Percentiles rank a stretch among this genome's conserved stretches.
Evolutionary conservation across 2,888 invertebrate genomes (phyloP).

Genomic region (Lamellibrachia satsuma): DNA sequence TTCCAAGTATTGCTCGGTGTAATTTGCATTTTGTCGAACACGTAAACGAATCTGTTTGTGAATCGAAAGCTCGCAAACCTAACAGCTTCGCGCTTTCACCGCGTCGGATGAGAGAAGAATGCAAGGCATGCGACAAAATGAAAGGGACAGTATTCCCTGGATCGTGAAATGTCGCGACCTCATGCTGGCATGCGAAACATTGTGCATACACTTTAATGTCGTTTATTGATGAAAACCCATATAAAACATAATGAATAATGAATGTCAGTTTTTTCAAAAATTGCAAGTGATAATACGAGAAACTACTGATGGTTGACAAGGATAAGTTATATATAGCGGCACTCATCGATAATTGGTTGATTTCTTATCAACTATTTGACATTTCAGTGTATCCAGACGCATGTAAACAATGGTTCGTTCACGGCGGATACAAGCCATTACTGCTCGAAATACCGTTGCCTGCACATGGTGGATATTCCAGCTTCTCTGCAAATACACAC

Average conservation of each 20-base stretch:
- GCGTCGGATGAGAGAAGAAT: background rate
- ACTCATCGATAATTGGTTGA: background rate
- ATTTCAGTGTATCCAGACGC: background rate
- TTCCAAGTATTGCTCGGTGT: background rate
- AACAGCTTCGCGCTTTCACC: background rate
- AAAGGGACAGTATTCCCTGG: too few relatives aligned
- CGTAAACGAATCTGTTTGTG: background rate
- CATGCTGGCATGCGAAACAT: background rate
- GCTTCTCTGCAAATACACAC: too few relatives aligned
- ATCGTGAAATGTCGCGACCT: too few relatives aligned
- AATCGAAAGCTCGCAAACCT: background rate
- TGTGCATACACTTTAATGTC: background rate
- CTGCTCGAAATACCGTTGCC: too few relatives aligned
- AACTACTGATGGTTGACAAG: background rate
- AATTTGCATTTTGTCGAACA: slow-evolving; percentile 1
- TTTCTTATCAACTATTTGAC: background rate
- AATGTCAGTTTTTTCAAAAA: background rate
- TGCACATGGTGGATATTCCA: too few relatives aligned
- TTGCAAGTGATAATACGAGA: background rate
- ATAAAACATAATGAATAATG: background rate
- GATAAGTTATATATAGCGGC: background rate
- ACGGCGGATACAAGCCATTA: too few relatives aligned
- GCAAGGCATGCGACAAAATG: background rate
- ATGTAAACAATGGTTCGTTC: background rate
- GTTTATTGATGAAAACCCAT: background rate